Evolutionary conservation across 2,113 vertebrate genomes (phyloP).

Genomic region (Quiscalus mexicanus): DNA sequence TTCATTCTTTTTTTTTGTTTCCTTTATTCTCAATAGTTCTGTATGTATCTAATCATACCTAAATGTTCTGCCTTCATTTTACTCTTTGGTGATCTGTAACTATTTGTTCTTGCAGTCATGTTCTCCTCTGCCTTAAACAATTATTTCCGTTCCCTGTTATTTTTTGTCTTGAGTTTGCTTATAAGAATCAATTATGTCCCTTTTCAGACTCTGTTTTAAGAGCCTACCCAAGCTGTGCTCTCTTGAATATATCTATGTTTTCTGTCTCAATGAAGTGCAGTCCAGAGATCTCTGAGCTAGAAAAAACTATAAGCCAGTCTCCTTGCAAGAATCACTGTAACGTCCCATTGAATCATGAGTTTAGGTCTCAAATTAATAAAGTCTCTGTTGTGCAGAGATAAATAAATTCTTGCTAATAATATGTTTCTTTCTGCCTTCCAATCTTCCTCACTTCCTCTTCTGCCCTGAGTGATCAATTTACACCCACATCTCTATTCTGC

Average conservation of each 20-base stretch:
- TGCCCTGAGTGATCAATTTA: not conserved
- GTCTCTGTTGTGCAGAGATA: not conserved
- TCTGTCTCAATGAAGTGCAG: not conserved
- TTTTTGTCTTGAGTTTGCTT: constrained; percentile 2
- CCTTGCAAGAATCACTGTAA: not conserved
- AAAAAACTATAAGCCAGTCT: not conserved
- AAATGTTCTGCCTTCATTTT: not conserved
- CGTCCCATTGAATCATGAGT: not conserved
- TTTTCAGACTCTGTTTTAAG: constrained; percentile 16
- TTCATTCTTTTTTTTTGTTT: not conserved
- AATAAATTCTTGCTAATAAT: not conserved
- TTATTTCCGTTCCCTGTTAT: not conserved
- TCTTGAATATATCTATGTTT: not conserved
- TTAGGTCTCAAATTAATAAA: constrained; percentile 34
- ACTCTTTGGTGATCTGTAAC: not conserved
- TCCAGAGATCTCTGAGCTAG: not conserved
- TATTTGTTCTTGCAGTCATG: not conserved
- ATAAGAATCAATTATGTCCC: not conserved
- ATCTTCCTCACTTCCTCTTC: not conserved
- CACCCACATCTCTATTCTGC: not conserved
- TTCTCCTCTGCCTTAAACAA: not conserved
- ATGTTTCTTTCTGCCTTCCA: constrained; percentile 7
- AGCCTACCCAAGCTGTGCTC: not conserved
- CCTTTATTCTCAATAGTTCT: not conserved
- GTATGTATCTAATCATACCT: not conserved